Conservation (phyloP, 2,797 vertebrate genomes). For the Lepilemur ruficaudatus region DNA sequence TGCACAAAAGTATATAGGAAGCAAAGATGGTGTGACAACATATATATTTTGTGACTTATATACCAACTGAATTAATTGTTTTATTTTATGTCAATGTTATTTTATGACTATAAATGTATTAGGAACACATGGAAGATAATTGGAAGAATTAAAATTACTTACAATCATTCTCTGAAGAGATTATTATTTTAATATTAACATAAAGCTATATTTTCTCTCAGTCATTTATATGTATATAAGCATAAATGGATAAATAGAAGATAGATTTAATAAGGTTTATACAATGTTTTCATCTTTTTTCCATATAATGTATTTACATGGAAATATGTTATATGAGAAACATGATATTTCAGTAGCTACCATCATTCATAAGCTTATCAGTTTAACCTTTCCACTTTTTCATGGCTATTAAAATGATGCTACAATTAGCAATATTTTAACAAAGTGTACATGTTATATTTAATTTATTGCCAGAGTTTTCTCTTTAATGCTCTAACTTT, state of each 20-base stretch:
- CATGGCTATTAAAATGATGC: background rate
- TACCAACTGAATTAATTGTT: background rate
- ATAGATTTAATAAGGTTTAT: background rate
- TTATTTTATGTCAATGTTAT: background rate
- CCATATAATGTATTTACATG: background rate
- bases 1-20: background rate
- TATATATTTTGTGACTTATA: background rate
- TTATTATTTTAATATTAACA: background rate
- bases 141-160: background rate
- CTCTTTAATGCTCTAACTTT: background rate
- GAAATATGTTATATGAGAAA: background rate
- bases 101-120: background rate
- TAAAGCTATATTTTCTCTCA: background rate
- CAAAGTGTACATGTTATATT: background rate
- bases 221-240: too few relatives aligned
- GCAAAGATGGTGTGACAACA: background rate
- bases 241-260: background rate
- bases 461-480: background rate
- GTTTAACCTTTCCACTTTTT: background rate
- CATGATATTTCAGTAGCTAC: background rate
- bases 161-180: background rate
- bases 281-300: background rate
- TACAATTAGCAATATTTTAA: background rate
- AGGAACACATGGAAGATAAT: background rate
- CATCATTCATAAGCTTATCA: background rate